Evolutionary conservation across 2,113 vertebrate species (phyloP).

Genomic region (Montifringilla adamsi): DNA sequence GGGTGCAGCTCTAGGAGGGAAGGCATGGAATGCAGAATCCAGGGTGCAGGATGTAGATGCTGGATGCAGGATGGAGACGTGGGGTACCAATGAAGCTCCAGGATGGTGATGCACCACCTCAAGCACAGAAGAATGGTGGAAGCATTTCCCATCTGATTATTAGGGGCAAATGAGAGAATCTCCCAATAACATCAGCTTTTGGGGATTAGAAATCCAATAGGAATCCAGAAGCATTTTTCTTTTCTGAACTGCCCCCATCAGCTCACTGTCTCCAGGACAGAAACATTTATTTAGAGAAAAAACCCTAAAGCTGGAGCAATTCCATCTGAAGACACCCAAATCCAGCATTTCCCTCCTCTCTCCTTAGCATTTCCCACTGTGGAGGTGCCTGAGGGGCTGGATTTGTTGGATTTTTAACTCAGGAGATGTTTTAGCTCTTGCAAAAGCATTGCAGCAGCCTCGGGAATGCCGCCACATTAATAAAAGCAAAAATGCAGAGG

Average conservation of each 20-base stretch:
- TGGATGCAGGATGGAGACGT: neutral
- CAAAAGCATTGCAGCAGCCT: constrained; percentile 31
- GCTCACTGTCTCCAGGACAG: neutral
- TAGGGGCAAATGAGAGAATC: neutral
- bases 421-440: neutral
- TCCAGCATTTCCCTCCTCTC: neutral
- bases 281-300: neutral
- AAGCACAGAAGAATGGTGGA: neutral
- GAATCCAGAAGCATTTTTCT: neutral
- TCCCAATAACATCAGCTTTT: accelerated
- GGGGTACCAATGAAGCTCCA: neutral
- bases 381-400: neutral
- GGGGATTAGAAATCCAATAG: neutral
- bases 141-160: neutral
- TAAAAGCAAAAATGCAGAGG: constrained; percentile 71
- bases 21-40: neutral
- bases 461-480: constrained; percentile 69
- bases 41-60: neutral
- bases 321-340: neutral
- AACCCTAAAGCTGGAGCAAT: neutral
- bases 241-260: neutral
- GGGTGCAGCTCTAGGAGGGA: neutral
- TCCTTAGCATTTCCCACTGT: neutral
- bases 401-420: neutral
- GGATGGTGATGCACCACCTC: neutral